A percentile compares a stretch with the other conserved stretches of the same genome.
These are phyloP conservation scores for Lamellibrachia satsuma DNA, from an alignment of 2,888 invertebrate genomes.

Conservation along the genomic window DNA sequence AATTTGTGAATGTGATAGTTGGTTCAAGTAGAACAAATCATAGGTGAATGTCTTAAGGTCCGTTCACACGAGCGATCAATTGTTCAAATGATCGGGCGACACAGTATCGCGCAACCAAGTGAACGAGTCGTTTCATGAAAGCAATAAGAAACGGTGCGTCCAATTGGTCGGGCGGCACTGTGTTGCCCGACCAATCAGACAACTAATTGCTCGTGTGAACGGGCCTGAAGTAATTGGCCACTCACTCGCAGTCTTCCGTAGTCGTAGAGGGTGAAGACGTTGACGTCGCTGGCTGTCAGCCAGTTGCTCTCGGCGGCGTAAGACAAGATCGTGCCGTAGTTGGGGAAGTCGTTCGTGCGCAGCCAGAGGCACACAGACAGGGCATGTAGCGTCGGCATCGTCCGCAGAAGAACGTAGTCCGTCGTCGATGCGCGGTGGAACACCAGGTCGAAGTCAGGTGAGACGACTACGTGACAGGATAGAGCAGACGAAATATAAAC, in stretches of 20 bases:
- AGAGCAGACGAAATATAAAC: background rate
- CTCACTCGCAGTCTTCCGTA: conserved; percentile 19
- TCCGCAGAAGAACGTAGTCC: conserved; percentile 21
- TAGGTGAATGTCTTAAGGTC: background rate
- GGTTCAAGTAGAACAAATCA: background rate
- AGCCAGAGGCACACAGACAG: conserved; percentile 27
- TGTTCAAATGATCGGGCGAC: too few species aligned
- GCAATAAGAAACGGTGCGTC: too few species aligned
- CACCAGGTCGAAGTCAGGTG: conserved; percentile 30
- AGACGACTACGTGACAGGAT: conserved; percentile 18
- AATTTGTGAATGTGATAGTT: background rate
- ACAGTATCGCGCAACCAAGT: too few species aligned
- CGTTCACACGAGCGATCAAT: too few species aligned
- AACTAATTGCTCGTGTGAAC: too few species aligned
- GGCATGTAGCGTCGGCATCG: conserved; percentile 14
- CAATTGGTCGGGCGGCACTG: too few species aligned
- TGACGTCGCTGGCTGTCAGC: conserved; percentile 14
- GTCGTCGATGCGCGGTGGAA: conserved; percentile 23
- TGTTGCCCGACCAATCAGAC: too few species aligned
- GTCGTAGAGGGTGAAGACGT: conserved; percentile 23
- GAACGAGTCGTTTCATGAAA: too few species aligned
- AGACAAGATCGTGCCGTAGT: conserved; percentile 32
- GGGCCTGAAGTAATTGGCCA: too few species aligned
- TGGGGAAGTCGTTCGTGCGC: conserved; percentile 19
- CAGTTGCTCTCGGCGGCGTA: conserved; percentile 24